phyloP scores from a whole-genome alignment of 1,140 invertebrate genomes.

The Drosophila tristis region DNA sequence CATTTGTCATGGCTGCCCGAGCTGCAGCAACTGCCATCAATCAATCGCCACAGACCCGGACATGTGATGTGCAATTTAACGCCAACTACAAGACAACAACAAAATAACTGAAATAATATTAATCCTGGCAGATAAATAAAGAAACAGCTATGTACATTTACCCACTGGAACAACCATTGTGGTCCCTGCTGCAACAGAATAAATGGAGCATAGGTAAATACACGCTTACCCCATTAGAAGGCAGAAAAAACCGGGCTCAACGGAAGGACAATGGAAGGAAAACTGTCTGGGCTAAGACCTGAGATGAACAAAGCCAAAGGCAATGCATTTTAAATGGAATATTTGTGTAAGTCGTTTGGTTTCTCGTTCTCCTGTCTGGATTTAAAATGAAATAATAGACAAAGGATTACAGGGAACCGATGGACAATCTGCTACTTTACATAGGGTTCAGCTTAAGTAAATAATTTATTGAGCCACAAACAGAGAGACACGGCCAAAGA shows the following conservation, averaged over 20 bases:
- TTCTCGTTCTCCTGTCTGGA: constrained; percentile 25
- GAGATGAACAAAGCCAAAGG: constrained; percentile 20
- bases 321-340: constrained; percentile 79
- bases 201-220: constrained; percentile 64
- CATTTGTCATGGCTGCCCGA: constrained; percentile 54
- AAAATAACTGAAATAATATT: constrained; percentile 41
- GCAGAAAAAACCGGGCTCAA: constrained; percentile 27
- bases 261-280: constrained; percentile 40
- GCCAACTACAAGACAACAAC: constrained; percentile 53
- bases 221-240: constrained; percentile 38
- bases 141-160: constrained; percentile 35
- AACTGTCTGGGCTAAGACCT: constrained; percentile 42
- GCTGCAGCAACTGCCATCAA: constrained; percentile 61
- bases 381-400: constrained; percentile 75
- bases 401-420: constrained; percentile 68
- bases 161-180: constrained; percentile 38
- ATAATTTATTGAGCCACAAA: constrained; percentile 74
- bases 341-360: constrained; percentile 68
- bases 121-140: constrained; percentile 60
- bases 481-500: constrained; percentile 18
- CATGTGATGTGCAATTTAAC: constrained; percentile 75
- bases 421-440: constrained; percentile 68
- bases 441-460: constrained; percentile 78
- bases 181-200: constrained; percentile 49
- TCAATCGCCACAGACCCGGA: constrained; percentile 60